These are phyloP conservation scores for Ptychodera flava DNA, from an alignment of 35 echinoderm and acorn worm species.

Conservation along the genomic window DNA sequence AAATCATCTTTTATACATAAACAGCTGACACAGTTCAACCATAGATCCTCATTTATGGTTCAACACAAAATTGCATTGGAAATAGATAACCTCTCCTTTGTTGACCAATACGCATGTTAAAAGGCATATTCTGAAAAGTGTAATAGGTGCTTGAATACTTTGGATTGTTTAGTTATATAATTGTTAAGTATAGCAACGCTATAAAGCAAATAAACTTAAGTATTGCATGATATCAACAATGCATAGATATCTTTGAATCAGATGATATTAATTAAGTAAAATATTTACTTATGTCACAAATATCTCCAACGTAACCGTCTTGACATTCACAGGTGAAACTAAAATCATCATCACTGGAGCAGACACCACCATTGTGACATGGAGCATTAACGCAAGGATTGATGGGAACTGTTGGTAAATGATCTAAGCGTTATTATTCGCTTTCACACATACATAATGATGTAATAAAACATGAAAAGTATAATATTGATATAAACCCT, in stretches of 20 bases:
- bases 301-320: slow-evolving; percentile 27
- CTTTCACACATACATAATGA: not conserved
- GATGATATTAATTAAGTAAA: not conserved
- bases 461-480: not conserved
- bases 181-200: not conserved
- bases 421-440: not conserved
- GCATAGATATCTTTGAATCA: not conserved
- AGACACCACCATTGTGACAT: slow-evolving; percentile 46
- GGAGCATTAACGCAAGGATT: slow-evolving; percentile 28
- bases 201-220: not conserved
- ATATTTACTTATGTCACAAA: slow-evolving; percentile 14
- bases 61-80: too few species aligned
- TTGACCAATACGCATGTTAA: too few species aligned
- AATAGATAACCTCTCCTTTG: too few species aligned
- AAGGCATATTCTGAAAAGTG: not conserved
- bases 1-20: too few species aligned
- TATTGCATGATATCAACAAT: not conserved
- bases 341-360: not conserved
- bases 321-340: slow-evolving; percentile 28
- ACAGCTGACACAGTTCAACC: too few species aligned
- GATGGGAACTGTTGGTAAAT: not conserved
- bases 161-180: not conserved
- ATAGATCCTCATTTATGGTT: too few species aligned
- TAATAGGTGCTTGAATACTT: not conserved
- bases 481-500: not conserved